Evolutionary conservation across 1,140 invertebrate genomes (phyloP), one percentile per base, ranked within the genome.

Genomic region (Gonioctena quinquepunctata): DNA sequence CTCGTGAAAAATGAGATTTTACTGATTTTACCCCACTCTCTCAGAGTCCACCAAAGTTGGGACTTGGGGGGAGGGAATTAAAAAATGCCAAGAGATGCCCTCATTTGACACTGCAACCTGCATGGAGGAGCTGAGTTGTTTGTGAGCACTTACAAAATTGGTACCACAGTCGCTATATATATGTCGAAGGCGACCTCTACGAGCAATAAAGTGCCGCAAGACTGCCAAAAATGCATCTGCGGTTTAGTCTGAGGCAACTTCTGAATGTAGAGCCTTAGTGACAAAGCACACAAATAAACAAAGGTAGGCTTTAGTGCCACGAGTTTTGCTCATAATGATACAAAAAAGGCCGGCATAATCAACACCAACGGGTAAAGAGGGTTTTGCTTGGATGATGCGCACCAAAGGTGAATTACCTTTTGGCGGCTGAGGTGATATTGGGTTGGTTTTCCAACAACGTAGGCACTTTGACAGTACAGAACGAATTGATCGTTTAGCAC

Each of bases 241-340:
- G 22, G 74, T 50, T 1, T 81, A 18, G 69, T 75, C 72, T 2
- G 22, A 26, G 0, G 78, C 78, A 1, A 78, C 8, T 70, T 83
- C 80, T 18, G 83, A 59, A 52, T 82, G 80, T 5, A 81, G 61
- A 21, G 78, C 78, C 59, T 75, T 74, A n/a, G 76, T 78, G 1
- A 66, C 23, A 11, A 78, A 69, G 61, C 80, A 83, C 1, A 79
- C 72, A 68, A 81, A 82, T 1, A 83, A 3, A 28, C 67, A 67
- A 16, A 81, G 19, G 54, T 83, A 83, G 0, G 68, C 74, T 63
- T 83, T 84, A n/a, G n/a, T n/a, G n/a, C n/a, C n/a, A n/a, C 2
- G 52, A 3, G 7, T 22, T 49, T 50, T 26, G n/a, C n/a, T n/a
- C n/a, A n/a, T 28, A 18, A 42, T 25, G 70, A 33, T 56, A 52